Evolutionary conservation across 2,113 vertebrate genomes (phyloP).

Genomic region (Parus major): DNA sequence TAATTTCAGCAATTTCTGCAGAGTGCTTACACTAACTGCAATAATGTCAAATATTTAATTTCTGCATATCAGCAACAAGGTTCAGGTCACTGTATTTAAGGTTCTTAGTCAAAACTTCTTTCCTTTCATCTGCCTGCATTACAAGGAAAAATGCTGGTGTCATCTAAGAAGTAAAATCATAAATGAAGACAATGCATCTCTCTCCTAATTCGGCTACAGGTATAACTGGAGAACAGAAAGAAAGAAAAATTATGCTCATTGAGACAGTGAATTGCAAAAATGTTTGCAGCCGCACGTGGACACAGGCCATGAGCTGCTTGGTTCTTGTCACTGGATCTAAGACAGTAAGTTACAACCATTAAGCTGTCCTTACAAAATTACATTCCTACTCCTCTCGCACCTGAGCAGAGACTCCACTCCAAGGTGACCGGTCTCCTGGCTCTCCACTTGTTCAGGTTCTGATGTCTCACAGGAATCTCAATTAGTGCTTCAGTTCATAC

Average conservation of each 20-base stretch:
- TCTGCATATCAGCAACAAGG: neutral
- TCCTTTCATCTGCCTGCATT: neutral
- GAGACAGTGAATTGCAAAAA: neutral
- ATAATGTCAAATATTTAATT: neutral
- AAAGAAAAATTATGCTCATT: neutral
- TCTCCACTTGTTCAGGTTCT: neutral
- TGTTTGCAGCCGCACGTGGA: neutral
- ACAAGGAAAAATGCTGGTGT: neutral
- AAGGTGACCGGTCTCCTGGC: neutral
- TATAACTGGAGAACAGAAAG: neutral
- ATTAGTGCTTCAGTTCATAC: neutral
- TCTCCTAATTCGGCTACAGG: neutral
- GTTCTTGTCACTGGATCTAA: neutral
- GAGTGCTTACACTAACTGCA: neutral
- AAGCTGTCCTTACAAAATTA: neutral
- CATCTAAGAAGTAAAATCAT: neutral
- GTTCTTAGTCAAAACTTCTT: neutral
- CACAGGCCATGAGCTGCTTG: neutral
- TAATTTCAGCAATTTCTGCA: neutral
- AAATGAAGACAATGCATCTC: neutral
- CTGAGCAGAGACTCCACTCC: neutral
- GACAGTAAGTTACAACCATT: neutral
- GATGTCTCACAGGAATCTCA: neutral
- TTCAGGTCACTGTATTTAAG: neutral
- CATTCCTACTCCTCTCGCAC: neutral